Evolutionary conservation across 2,113 vertebrate species (phyloP).

Genomic region (Gasterosteus nipponicus): DNA sequence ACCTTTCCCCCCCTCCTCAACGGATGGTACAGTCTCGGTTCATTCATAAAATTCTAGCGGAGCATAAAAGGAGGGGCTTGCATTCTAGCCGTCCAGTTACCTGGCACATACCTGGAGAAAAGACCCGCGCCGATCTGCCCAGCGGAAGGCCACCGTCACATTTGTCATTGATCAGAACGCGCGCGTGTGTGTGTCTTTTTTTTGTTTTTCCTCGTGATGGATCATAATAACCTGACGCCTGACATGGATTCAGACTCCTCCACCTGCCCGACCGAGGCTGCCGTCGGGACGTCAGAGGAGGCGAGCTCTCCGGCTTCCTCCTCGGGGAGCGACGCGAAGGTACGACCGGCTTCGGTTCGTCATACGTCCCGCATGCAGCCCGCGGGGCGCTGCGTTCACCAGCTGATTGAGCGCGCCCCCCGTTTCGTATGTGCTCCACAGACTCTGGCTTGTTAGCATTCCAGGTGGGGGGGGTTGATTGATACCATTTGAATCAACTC

Average conservation of each 20-base stretch:
- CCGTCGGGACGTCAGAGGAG: constrained; percentile 85
- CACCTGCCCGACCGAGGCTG: constrained; percentile 90
- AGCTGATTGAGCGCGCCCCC: constrained; percentile 12
- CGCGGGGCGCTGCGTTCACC: not conserved
- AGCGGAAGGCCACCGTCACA: constrained; percentile 50
- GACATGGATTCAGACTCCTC: constrained; percentile 90
- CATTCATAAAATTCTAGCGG: constrained; percentile 87
- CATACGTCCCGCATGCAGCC: constrained; percentile 15
- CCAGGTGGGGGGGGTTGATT: constrained; percentile 36
- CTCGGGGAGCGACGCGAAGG: constrained; percentile 85
- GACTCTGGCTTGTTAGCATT: constrained; percentile 6
- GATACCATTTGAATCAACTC: constrained; percentile 59
- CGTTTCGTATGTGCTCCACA: not conserved
- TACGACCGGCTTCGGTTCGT: constrained; percentile 74
- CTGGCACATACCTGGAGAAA: constrained; percentile 84
- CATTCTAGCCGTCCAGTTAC: constrained; percentile 79
- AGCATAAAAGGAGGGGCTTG: constrained; percentile 85
- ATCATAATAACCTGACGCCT: constrained; percentile 81
- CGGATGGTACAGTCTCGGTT: constrained; percentile 83
- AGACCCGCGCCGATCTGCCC: constrained; percentile 51
- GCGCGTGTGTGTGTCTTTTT: not conserved
- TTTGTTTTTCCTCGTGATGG: constrained; percentile 74
- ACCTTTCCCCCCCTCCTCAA: constrained; percentile 46
- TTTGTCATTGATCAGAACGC: constrained; percentile 47
- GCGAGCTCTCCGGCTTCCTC: constrained; percentile 87